Percentiles rank a stretch among this genome's conserved stretches.
phyloP scores from a whole-genome alignment of 2,113 vertebrate genomes.

The Bubalus kerabau region DNA sequence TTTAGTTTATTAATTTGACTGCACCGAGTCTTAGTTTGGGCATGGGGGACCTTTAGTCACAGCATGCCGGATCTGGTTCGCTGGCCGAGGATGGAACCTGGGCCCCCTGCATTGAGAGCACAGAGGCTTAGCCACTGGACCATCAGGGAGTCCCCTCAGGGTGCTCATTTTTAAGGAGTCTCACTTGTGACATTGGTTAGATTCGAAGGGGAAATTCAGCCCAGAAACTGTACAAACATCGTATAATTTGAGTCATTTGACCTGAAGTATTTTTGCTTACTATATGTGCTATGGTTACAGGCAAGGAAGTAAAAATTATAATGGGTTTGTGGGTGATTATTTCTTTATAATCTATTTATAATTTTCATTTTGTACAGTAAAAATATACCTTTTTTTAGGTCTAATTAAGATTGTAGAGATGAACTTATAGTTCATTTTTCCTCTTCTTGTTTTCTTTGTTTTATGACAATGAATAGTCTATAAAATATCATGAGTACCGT shows the following conservation, averaged over 20 bases:
- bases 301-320: neutral
- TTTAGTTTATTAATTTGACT: neutral
- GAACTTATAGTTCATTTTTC: neutral
- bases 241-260: neutral
- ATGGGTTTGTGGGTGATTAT: neutral
- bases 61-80: neutral
- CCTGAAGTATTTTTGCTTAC: neutral
- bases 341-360: neutral
- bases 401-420: neutral
- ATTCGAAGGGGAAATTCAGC: neutral
- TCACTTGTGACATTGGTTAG: neutral
- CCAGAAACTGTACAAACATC: neutral
- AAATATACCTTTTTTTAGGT: neutral
- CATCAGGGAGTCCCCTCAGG: too few species aligned
- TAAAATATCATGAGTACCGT: neutral
- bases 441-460: neutral
- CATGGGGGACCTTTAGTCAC: neutral
- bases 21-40: neutral
- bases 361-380: neutral
- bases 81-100: neutral
- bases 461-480: neutral
- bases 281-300: neutral
- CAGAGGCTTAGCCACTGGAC: neutral
- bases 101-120: fast-evolving
- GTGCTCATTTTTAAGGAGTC: neutral